Base-by-base conservation (phyloP, 2,113 vertebrate species). In the Strix uralensis region DNA sequence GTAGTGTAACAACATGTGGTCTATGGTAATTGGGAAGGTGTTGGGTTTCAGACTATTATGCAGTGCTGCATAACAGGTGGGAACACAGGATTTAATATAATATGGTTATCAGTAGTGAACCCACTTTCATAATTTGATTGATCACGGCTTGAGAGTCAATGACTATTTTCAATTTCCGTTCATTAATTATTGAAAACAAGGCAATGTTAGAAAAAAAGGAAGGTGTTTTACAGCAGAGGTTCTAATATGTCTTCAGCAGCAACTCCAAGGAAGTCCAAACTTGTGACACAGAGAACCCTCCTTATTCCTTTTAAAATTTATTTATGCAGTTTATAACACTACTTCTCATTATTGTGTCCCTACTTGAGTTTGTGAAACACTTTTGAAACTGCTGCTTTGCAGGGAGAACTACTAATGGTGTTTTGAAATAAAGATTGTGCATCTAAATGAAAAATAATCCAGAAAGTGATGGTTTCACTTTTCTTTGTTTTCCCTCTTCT, bases 121-220 rank as follows among this genome's bases (percentile, higher is more conserved):
- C 25, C 2, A 0, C 80, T 94, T 94, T 66, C 14, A 13, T 73
- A 34, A 78, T 62, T 61, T 74, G 40, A 92, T 90, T 73, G 58
- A 88, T 94, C 42, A 44, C 1, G 2, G 11, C 46, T 62, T 86
- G 23, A 75, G 62, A 93, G 25, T 82, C 58, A 66, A 36, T 77
- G 17, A 18, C 63, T 81, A 5, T 90, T 93, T 93, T 72, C 74
- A 54, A 38, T 92, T 95, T 83, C 54, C 63, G 88, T 73, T 92
- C 49, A 70, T 95, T 90, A 88, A 90, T 80, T 96, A 66, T 63
- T 92, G 69, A 92, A 81, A 83, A 73, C 25, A 62, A n/a, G 88
- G 23, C 44, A 58, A 34, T 29, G 7, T 77, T 73, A 77, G 30
- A 42, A 88, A 51, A 47, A 70, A 75, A 88, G 29, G 11, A 32